Evolutionary conservation across 1,140 invertebrate species (phyloP), one percentile per base, ranked within the genome.

Genomic region (Drosophila aff.): DNA sequence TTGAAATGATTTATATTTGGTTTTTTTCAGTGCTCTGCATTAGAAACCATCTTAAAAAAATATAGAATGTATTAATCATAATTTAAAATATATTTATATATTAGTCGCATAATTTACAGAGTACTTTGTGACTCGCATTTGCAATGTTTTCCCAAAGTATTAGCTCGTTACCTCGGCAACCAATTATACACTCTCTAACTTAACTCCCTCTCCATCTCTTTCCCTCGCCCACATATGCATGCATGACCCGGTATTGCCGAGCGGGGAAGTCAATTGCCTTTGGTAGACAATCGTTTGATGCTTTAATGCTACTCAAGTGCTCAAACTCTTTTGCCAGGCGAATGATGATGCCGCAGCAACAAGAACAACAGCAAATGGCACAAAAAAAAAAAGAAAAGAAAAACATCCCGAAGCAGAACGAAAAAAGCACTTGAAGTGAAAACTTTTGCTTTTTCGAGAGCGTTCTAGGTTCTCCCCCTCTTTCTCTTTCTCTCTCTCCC

Each of bases 251-350:
- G 40, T 65, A 65, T 62, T 28, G 58, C 41, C 11, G 28, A 76
- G 55, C 44, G 71, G 28, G 46, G 16, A 75, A 44, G 59, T 47
- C 52, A 57, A 73, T 65, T 55, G 77, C 52, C 31, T 60, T 71
- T 75, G 50, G 73, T 77, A 76, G 81, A 84, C 81, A 76, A 84
- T 76, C 65, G 81, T 68, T 71, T 73, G 67, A 84, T 84, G 73
- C 81, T 84, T 84, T 84, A 84, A 84, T 84, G 81, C 81, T 80
- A 80, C 81, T 84, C 81, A 84, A 84, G 81, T 80, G 81, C 76
- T 80, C 77, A 84, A 84, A 74, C 71, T 74, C 81, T 77, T 79
- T 83, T 83, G 81, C 75, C 58, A 59, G 80, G 74, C 79, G 43
- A 81, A 64, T 64, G 79, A 61, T 79, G 68, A 82, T 75, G 40